Base-by-base conservation (phyloP, 1,140 invertebrate genomes). In the Psilanteris sp. region DNA sequence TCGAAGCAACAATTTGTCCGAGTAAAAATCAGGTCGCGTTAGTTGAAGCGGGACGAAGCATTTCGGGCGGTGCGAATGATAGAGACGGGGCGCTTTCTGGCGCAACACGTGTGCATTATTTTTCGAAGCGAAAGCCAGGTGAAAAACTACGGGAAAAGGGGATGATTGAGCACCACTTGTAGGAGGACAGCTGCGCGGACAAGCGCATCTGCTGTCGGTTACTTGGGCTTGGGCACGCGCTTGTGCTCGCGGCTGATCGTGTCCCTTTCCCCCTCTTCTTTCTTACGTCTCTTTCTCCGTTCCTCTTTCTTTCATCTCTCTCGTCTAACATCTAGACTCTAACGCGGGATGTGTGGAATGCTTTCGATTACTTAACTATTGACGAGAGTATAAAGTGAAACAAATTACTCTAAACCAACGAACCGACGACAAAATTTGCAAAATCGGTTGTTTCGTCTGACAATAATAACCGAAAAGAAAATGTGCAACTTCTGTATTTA, bases 161-260 rank as follows among this genome's bases (percentile, higher is more conserved):
- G 79, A 80, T 83, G 84, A 87, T 85, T 87, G 85, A 86, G 86
- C 86, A 87, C 85, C 86, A 87, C 85, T 88, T 87, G 85, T 86
- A 87, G 85, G 85, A 85, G 86, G 85, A 87, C 85, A 87, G 86
- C 85, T 87, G 86, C 83, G 77, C 76, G 77, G 50, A 24, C 59
- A 77, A 76, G 83, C 82, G 85, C 86, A 86, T 87, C 86, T 87
- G 86, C 85, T 84, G 85, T 84, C 83, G 85, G 84, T 86, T 85
- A 83, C n/a, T n/a, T n/a, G n/a, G n/a, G n/a, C 81, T 62, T 77
- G 82, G 83, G 82, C 83, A 85, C 84, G 83, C 84, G 84, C 85
- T 82, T 82, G 74, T 79, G 77, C 72, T 79, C 80, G 79, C 72
- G 39, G 68, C 77, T 74, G 79, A 77, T 76, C 68, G 72, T 59